These are phyloP conservation scores for Bos indicus DNA, from an alignment of 2,113 vertebrate species.

Conservation along the genomic window DNA sequence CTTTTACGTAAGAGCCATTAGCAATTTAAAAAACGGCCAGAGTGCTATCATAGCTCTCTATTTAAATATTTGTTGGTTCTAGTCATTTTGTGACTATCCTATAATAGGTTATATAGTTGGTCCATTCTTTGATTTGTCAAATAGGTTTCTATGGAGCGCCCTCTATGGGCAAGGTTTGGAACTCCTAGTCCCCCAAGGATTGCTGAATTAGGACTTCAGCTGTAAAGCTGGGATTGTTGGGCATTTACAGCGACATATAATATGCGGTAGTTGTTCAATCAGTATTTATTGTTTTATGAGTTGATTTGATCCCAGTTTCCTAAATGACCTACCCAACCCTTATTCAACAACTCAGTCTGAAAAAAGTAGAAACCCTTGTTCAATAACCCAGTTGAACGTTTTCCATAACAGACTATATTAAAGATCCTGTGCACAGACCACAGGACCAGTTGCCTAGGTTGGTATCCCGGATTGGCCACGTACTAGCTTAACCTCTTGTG, in stretches of 20 bases:
- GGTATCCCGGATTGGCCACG: background rate
- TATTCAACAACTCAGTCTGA: background rate
- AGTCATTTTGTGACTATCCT: background rate
- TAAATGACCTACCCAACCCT: background rate
- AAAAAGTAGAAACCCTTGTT: background rate
- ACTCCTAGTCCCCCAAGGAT: fast-evolving
- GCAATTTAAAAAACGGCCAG: background rate
- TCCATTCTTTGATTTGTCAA: background rate
- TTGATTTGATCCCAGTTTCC: background rate
- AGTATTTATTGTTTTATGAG: background rate
- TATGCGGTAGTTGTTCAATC: background rate
- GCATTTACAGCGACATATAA: background rate
- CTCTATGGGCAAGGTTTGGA: background rate
- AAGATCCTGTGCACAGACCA: background rate
- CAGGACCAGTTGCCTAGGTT: background rate
- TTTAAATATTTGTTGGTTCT: background rate
- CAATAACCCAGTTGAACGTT: background rate
- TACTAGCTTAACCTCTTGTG: background rate
- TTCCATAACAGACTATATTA: background rate
- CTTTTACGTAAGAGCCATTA: background rate
- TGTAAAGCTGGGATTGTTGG: background rate
- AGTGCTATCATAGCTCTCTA: background rate
- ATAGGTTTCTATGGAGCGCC: background rate
- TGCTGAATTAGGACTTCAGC: background rate
- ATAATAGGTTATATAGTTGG: background rate